phyloP scores from a whole-genome alignment of 2,797 vertebrate species.

The Somateria mollissima region DNA sequence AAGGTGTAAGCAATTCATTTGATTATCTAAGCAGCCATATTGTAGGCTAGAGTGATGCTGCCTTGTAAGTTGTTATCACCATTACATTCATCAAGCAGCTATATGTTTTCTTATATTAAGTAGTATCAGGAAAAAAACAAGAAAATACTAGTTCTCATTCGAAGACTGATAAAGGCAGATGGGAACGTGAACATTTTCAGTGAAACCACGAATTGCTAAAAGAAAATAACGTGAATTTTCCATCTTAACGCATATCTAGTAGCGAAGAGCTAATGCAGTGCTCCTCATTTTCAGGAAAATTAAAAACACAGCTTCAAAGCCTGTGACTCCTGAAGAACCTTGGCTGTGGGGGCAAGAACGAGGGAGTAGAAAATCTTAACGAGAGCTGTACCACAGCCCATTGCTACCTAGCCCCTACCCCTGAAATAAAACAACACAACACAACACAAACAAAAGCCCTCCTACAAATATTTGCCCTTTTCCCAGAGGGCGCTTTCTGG shows the following conservation, averaged over 20 bases:
- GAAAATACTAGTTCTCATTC: neutral
- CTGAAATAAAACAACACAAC: too few relatives aligned
- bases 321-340: neutral
- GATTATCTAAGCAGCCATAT: neutral
- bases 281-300: neutral
- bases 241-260: neutral
- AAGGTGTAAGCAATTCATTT: neutral
- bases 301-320: neutral
- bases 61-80: neutral
- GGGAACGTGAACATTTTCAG: neutral
- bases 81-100: neutral
- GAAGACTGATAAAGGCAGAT: neutral
- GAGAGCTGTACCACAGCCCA: neutral
- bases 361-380: neutral
- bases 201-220: neutral
- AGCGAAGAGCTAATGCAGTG: neutral
- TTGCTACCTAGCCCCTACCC: too few relatives aligned
- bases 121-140: neutral
- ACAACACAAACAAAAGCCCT: too few relatives aligned
- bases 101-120: neutral
- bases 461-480: rapidly evolving
- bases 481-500: too few relatives aligned
- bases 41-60: neutral
- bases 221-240: neutral
- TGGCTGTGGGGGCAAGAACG: neutral